phyloP scores from a whole-genome alignment of 2,113 vertebrate species.

The Rhineura floridana region DNA sequence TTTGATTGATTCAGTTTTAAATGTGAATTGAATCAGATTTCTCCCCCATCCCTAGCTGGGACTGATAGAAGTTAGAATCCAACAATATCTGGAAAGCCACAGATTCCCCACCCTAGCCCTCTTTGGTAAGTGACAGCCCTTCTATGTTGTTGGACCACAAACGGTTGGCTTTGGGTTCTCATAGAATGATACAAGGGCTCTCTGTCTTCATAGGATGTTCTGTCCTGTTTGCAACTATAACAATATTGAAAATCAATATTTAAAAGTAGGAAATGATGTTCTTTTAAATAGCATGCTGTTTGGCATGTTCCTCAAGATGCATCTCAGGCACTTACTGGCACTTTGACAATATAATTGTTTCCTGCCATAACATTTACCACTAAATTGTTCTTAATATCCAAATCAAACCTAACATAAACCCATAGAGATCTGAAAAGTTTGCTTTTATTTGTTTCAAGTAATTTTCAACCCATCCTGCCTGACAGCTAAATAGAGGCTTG shows the following conservation, averaged over 20 bases:
- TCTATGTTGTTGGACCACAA: neutral
- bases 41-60: no score
- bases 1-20: no score
- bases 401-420: constrained; percentile 1
- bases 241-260: constrained; percentile 10
- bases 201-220: no score
- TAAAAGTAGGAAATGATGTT: constrained; percentile 31
- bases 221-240: neutral
- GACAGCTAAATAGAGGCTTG: neutral
- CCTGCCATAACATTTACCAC: constrained; percentile 39
- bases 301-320: neutral
- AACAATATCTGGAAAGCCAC: no score
- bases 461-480: constrained; percentile 15
- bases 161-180: neutral
- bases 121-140: neutral
- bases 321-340: constrained; percentile 14
- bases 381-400: constrained; percentile 31
- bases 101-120: no score
- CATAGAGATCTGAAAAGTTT: constrained; percentile 20
- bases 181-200: neutral
- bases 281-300: neutral
- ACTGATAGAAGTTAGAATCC: no score
- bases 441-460: constrained; percentile 17
- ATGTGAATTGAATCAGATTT: no score
- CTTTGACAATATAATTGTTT: constrained; percentile 42